A percentile compares a stretch with the other conserved stretches of the same genome.
phyloP scores from a whole-genome alignment of 2,888 invertebrate species.

The Noctua janthina region DNA sequence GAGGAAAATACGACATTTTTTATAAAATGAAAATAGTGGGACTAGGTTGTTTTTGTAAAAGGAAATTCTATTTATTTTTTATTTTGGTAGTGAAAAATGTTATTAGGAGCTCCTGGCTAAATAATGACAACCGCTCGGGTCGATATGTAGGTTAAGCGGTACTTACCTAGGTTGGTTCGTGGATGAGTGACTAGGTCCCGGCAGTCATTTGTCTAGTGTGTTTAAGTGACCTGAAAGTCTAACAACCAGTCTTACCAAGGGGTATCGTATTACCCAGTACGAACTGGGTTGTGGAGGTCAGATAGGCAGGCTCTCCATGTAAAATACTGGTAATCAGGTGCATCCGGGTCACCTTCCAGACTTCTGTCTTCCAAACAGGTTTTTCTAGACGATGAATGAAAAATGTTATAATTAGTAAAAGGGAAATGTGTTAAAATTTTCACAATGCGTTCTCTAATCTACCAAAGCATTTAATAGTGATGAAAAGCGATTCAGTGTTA shows the following conservation, averaged over 20 bases:
- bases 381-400: background rate
- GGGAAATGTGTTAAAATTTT: background rate
- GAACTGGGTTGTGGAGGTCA: background rate
- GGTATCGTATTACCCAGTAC: background rate
- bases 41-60: background rate
- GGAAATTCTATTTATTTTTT: background rate
- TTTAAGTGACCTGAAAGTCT: background rate
- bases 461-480: background rate
- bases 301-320: background rate
- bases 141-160: background rate
- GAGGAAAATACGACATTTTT: conserved; percentile 50
- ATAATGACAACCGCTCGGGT: background rate
- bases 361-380: too few relatives aligned
- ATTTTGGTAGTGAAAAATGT: background rate
- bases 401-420: background rate
- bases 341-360: background rate
- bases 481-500: background rate
- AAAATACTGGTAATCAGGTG: background rate
- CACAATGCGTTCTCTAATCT: background rate
- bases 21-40: conserved; percentile 20
- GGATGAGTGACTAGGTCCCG: background rate
- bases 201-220: background rate
- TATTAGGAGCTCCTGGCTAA: background rate
- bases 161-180: background rate
- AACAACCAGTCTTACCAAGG: background rate